phyloP scores from a whole-genome alignment of 1,140 invertebrate genomes.

The Zaprionus africanus region DNA sequence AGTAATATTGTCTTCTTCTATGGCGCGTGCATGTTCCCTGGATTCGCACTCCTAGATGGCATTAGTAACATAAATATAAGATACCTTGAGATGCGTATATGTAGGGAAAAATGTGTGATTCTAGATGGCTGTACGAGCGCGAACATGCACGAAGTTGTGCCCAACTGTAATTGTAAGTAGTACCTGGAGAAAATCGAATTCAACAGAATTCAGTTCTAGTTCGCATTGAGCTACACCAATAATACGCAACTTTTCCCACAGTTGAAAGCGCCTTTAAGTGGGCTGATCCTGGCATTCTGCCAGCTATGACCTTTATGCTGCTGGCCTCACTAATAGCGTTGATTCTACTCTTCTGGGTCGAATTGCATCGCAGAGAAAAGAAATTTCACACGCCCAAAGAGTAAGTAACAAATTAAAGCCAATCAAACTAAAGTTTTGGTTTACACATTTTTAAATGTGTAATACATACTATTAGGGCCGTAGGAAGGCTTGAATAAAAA shows the following conservation, averaged over 20 bases:
- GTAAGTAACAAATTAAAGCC: slow-evolving; percentile 45
- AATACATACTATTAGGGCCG: too few species aligned
- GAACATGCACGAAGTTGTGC: slow-evolving; percentile 66
- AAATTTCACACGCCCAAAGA: slow-evolving; percentile 60
- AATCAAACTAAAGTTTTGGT: background rate
- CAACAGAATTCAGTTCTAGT: background rate
- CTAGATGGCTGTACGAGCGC: slow-evolving; percentile 23
- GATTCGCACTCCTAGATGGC: slow-evolving; percentile 71
- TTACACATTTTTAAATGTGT: too few species aligned
- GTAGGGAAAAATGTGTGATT: slow-evolving; percentile 45
- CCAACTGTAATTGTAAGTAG: slow-evolving; percentile 58
- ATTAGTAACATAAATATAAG: slow-evolving; percentile 69
- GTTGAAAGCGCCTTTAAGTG: slow-evolving; percentile 60
- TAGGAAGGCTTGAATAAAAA: too few species aligned
- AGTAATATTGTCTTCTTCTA: slow-evolving; percentile 67
- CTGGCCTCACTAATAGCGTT: slow-evolving; percentile 29
- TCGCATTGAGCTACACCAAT: background rate
- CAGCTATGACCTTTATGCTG: slow-evolving; percentile 54
- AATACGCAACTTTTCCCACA: slow-evolving; percentile 2
- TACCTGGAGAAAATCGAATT: background rate
- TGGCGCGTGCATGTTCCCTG: slow-evolving; percentile 63
- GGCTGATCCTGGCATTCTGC: slow-evolving; percentile 62
- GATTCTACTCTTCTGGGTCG: slow-evolving; percentile 66
- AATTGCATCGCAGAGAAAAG: slow-evolving; percentile 64
- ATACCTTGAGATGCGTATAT: slow-evolving; percentile 49